A percentile compares a stretch with the other conserved stretches of the same genome.
These are phyloP conservation scores for Polyploca ridens DNA, from an alignment of 2,888 invertebrate genomes.

Conservation along the genomic window DNA sequence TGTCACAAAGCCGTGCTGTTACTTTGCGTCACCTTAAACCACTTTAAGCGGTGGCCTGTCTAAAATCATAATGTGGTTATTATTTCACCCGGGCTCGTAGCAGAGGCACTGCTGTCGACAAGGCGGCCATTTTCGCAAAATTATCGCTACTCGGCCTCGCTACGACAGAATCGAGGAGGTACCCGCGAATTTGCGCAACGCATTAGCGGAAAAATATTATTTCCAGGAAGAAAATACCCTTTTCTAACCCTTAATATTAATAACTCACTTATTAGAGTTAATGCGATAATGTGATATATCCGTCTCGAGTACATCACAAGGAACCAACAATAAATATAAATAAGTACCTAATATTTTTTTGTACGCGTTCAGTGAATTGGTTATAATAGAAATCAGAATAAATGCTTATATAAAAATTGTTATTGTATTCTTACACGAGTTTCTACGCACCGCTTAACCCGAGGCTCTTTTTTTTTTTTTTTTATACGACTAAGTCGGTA, in stretches of 20 bases:
- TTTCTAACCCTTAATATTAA: slow-evolving; percentile 39
- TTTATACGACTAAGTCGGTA: too few relatives aligned
- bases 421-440: too few relatives aligned
- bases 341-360: background rate
- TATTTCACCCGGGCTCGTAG: slow-evolving; percentile 73
- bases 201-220: slow-evolving; percentile 68
- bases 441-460: too few relatives aligned
- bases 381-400: too few relatives aligned
- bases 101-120: slow-evolving; percentile 77
- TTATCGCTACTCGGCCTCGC: slow-evolving; percentile 77
- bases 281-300: slow-evolving; percentile 33
- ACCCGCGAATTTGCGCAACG: slow-evolving; percentile 67
- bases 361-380: background rate
- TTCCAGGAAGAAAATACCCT: slow-evolving; percentile 57
- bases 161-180: slow-evolving; percentile 70
- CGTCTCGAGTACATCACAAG: slow-evolving; percentile 39
- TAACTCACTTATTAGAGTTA: slow-evolving; percentile 31
- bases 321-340: slow-evolving; percentile 46
- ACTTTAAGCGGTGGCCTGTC: slow-evolving; percentile 72
- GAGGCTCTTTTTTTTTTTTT: too few relatives aligned
- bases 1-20: slow-evolving; percentile 56
- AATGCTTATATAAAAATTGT: too few relatives aligned
- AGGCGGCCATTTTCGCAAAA: slow-evolving; percentile 78
- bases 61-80: slow-evolving; percentile 81
- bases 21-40: slow-evolving; percentile 73